Evolutionary conservation across 2,797 vertebrate species (phyloP), one percentile per base, ranked within the genome.

Genomic region (Merluccius polli): DNA sequence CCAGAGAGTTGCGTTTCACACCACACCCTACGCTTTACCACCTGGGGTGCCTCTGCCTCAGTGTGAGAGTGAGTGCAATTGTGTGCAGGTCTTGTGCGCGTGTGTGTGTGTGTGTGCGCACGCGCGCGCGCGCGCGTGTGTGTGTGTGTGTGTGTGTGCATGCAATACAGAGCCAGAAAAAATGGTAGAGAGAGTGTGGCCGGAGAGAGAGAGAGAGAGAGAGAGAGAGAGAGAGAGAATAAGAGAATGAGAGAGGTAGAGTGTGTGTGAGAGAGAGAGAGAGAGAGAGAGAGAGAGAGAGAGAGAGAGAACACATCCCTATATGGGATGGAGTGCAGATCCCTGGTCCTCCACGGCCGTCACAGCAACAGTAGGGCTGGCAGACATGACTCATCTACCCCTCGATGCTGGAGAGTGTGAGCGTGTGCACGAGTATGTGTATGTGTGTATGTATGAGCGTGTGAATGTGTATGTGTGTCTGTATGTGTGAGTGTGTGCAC

Each of bases 1-100:
- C 86, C 90, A 92, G 90, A 90, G 91, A 86, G 83, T 84, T 90
- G 87, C 90, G 92, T 93, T 95, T 95, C 94, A 94, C 95, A 94
- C 94, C 91, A 89, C 87, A 80, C 82, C 90, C 72, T 79, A 75
- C 82, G 81, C 75, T 79, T 78, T 68, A 59, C 38, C 85, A 77
- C 83, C 86, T 84, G 77, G 44, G 73, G 16, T 72, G 31, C 21
- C 29, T 16, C 13, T 72, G 31, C 21, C 29, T 16, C 13, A 11
- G 4, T 71, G 44, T 33, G 41, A 59, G 31, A 13, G 30, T 52
- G 48, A 59, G 52, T 36, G 31, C n/a, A n/a, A 16, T 12, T 27
- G 6, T 48, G 30, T n/a, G 44, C 52, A 52, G 74, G 48, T 77
- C 44, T 41, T 38, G 29, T 48, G 36, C 21, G 16, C 67, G 71